Evolutionary conservation across 2,113 vertebrate genomes (phyloP), one percentile per base, ranked within the genome.

Genomic region (Salvelinus namaycush): DNA sequence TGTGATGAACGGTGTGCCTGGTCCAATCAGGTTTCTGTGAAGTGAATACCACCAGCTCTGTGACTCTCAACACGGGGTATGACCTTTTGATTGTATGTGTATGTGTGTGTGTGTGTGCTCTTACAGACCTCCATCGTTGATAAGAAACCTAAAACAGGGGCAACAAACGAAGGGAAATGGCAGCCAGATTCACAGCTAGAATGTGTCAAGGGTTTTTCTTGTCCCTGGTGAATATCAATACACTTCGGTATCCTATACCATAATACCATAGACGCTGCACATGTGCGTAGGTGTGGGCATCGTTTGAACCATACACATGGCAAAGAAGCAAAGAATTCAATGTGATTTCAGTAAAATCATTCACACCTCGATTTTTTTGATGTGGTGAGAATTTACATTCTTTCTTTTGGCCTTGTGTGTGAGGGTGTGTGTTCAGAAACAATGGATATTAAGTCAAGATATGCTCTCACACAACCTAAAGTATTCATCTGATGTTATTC

Each of bases 121-220:
- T 44, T 44, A 9, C 49, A 83, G 84, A 90, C 87, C 84, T 87
- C 80, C 87, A 79, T 51, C 71, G 81, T 82, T 76, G 76, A 27
- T 72, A 73, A 81, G 85, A 89, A 87, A 90, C 81, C 80, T 84
- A 81, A 87, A 91, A 83, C 89, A 91, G 90, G 89, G 91, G 87
- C 76, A 88, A 11, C 74, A 49, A 76, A 77, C 3, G 78, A 57
- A 39, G 73, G 78, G 81, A 84, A 82, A 84, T 84, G 76, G 78
- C 67, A 78, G 77, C 83, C 79, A 88, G 79, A 85, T 83, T 81
- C 22, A 79, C 60, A 81, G 65, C 14, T 14, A 67, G 27, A 87
- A 82, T 77, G 84, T 87, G 77, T 64, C 59, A 86, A 82, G 67
- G 18, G 68, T 82, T 85, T 72, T 77, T 82, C 74, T 73, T 78